Conservation (phyloP, 2,797 vertebrate genomes). For the Parotocinclus haroldoi region DNA sequence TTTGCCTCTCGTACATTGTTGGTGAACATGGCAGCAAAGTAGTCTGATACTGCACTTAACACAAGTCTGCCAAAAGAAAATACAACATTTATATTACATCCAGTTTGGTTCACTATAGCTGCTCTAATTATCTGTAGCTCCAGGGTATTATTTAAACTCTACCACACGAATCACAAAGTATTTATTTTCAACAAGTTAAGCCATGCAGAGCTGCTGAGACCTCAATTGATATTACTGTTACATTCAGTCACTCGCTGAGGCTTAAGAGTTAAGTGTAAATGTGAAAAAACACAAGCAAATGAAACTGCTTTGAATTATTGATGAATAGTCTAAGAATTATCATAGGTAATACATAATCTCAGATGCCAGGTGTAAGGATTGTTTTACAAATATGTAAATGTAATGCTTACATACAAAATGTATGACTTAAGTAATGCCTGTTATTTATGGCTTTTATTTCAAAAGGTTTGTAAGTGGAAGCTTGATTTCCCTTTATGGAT, state of each 20-base stretch:
- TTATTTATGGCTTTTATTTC: too few relatives aligned
- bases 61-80: constrained; percentile 76
- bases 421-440: too few relatives aligned
- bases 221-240: constrained; percentile 29
- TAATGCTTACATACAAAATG: too few relatives aligned
- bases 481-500: background rate
- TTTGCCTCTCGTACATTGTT: constrained; percentile 92
- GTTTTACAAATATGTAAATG: too few relatives aligned
- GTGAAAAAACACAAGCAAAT: constrained; percentile 2
- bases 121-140: background rate
- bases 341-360: background rate
- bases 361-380: background rate
- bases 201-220: constrained; percentile 21
- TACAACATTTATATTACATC: constrained; percentile 20
- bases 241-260: constrained; percentile 21
- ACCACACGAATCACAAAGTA: background rate
- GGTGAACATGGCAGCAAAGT: constrained; percentile 98
- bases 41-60: constrained; percentile 92
- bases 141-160: constrained; percentile 18
- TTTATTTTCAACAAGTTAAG: constrained; percentile 37
- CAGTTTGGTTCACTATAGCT: constrained; percentile 9
- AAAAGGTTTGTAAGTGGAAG: background rate
- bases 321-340: background rate
- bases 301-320: background rate
- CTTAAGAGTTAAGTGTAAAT: constrained; percentile 2